Evolutionary conservation across 1,140 invertebrate species (phyloP), one percentile per base, ranked within the genome.

Genomic region (Planococcus citri): DNA sequence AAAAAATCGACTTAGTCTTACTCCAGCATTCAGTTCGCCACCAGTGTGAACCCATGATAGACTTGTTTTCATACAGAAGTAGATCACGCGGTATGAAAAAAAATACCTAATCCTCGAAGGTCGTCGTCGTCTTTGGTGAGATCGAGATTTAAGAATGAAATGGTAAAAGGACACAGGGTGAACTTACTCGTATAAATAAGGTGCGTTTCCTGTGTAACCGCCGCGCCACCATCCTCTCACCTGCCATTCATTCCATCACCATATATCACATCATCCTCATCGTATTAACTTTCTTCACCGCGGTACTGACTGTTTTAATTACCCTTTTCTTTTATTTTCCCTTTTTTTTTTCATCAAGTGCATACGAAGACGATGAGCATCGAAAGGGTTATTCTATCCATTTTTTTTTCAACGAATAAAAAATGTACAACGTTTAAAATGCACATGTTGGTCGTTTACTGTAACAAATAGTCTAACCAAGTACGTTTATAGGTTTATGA

Each of bases 131-230:
- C n/a, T n/a, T n/a, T n/a, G n/a, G n/a, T n/a, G n/a, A n/a, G n/a
- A n/a, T n/a, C 60, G 60, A 27, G 22, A 64, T 64, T 64, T 64
- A 64, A 64, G 60, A 64, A 64, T 64, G 60, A 27, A 64, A 64
- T 64, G 3, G 17, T 22, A 24, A 64, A 20, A 17, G 21, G n/a
- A n/a, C n/a, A 12, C 60, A 64, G 60, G 60, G 60, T n/a, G n/a
- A n/a, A n/a, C n/a, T n/a, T 64, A 20, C 60, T 3, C 17, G 22
- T 24, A 24, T 64, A 64, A 25, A n/a, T n/a, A n/a, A n/a, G n/a
- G n/a, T n/a, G 25, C 24, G 25, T 64, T 64, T 64, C 60, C 60
- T 64, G 60, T 64, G 60, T 24, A 64, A 64, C 60, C 14, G 17
- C n/a, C n/a, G 41, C 17, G 4, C 10, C 10, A 25, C 60, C n/a